phyloP scores from a whole-genome alignment of 2,888 invertebrate genomes.

The Eupelmus urozonus region DNA sequence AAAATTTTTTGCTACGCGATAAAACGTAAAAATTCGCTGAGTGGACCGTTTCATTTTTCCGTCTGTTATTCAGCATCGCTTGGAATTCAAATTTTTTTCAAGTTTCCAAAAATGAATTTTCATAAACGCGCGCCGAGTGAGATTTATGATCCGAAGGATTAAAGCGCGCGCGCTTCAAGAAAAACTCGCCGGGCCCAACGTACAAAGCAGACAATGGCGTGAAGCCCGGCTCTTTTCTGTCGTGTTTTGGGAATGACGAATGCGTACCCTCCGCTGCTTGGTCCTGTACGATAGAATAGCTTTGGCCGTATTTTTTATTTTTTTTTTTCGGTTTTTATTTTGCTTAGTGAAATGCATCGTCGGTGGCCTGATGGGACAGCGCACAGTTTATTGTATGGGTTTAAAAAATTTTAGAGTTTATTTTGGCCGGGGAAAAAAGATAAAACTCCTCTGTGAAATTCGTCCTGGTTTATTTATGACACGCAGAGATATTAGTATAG shows the following conservation, averaged over 20 bases:
- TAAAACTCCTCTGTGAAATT: no score
- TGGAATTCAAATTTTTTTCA: no score
- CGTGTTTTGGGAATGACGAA: constrained; percentile 21
- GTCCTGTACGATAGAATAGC: neutral
- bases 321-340: constrained; percentile 14
- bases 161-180: constrained; percentile 24
- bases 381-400: constrained; percentile 11
- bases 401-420: neutral
- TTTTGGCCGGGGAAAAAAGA: no score
- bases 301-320: neutral
- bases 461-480: no score
- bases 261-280: neutral
- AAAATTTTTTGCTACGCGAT: no score
- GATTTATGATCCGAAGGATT: constrained; percentile 30
- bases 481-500: no score
- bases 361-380: neutral
- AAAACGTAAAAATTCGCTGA: no score
- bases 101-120: neutral
- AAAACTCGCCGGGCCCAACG: constrained; percentile 13
- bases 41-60: no score
- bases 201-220: constrained; percentile 25
- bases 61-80: no score
- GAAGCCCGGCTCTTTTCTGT: neutral
- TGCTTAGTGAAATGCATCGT: constrained; percentile 5
- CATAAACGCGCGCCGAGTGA: neutral